Base-by-base conservation (phyloP, 2,113 vertebrate genomes). In the Glaucomys volans region DNA sequence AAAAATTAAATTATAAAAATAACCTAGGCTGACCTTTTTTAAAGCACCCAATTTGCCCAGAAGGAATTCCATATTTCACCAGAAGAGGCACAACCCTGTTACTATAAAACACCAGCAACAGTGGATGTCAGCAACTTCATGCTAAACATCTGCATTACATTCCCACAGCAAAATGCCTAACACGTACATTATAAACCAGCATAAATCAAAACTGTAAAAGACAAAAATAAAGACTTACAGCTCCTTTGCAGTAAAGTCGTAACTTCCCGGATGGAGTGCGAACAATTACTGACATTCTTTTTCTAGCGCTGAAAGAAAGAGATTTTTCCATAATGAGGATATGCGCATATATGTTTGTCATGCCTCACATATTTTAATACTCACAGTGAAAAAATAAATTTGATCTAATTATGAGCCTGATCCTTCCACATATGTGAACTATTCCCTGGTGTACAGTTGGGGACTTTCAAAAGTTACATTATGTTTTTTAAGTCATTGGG, bases 191-290 rank as follows among this genome's bases (percentile, higher is more conserved):
- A 96, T 40, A 97, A 97, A 82, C 77, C 69, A 88, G 37, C 86
- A 64, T 93, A 96, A 95, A 97, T 97, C 93, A 90, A 92, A 96
- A 94, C 64, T 32, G 44, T 67, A 92, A 92, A 87, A 97, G 76
- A 94, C 62, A 76, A 90, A 97, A 97, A 87, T 67, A 94, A 94
- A 97, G 90, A 99, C 99, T 99, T 98, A 99, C 99, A 89, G 99
- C 99, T 98, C 99, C 99, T 99, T 99, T 99, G 99, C 99, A 99
- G 99, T 99, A 99, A 59, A 99, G 99, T 98, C 99, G 99, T 98
- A 99, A 99, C 98, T 99, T 99, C 95, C 99, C 99, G 8, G 99
- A 98, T 81, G 99, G 99, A 37, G 99, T 99, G 83, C 99, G 99
- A 97, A 99, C 99, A 98, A 99, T 99, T 98, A 99, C 99, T 9